phyloP scores from a whole-genome alignment of 2,888 invertebrate species.

The Leptogaster cylindrica region DNA sequence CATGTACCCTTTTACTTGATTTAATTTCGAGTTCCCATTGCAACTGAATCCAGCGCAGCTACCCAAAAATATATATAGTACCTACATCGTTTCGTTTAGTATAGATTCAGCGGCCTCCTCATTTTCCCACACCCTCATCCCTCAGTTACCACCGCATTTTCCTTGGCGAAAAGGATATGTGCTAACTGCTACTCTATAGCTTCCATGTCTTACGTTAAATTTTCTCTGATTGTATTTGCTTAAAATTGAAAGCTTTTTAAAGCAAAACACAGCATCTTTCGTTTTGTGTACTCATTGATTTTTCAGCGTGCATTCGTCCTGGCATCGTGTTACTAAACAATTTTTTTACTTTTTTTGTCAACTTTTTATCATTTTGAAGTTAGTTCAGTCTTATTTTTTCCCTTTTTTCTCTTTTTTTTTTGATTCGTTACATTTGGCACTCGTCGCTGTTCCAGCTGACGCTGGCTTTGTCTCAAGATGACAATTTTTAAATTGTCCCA shows the following conservation, averaged over 20 bases:
- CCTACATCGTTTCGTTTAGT: background rate
- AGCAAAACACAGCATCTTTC: background rate
- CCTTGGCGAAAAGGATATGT: background rate
- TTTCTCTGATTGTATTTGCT: conserved; percentile 18
- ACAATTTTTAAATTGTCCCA: no score
- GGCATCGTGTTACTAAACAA: no score
- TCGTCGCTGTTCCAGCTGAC: no score
- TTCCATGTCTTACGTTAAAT: conserved; percentile 1
- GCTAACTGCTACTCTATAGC: background rate
- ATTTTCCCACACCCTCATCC: background rate
- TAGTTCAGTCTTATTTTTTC: no score
- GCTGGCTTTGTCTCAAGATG: no score
- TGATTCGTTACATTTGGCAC: no score
- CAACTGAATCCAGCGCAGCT: background rate
- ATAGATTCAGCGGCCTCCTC: background rate
- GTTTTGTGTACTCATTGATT: background rate
- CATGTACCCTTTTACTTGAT: conserved; percentile 15
- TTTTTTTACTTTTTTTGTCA: no score
- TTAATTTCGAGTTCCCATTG: conserved; percentile 5
- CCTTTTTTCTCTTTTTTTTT: no score
- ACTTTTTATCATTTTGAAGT: no score
- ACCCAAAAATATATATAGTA: background rate
- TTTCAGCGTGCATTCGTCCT: background rate
- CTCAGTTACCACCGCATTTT: background rate
- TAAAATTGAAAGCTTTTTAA: conserved; percentile 13